Evolutionary conservation across 64 coral and sea anemone genomes (phyloP), one percentile per base, ranked within the genome.

Genomic region (Stylophora pistillata): DNA sequence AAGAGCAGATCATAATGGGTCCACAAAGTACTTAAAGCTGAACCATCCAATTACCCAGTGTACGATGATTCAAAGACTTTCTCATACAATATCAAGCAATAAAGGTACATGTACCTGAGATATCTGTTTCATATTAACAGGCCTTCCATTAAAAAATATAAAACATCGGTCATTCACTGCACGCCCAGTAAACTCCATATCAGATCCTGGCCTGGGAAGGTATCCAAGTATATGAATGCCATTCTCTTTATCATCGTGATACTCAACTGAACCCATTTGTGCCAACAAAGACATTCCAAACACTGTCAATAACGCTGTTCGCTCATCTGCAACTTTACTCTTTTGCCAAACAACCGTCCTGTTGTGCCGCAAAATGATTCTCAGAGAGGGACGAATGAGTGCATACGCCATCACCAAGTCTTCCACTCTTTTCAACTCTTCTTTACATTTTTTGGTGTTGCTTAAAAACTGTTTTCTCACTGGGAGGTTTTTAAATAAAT

Each of bases 361-460:
- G 30, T 99, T 95, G 59, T 99, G 90, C 25, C 84, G 91, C 53
- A 99, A 77, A 32, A 77, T 72, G 75, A 99, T 92, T n/a, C 97
- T 76, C 30, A 95, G 23, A 56, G 84, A 56, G 20, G 97, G 97
- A 11, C 91, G 90, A 58, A 99, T 93, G 52, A 93, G 70, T 0
- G 82, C 93, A 80, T 90, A 99, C 18, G 97, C 94, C 88, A 99
- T 95, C 27, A 99, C 74, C 20, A 99, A 81, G 54, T 95, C 93
- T 30, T 99, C 97, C 62, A 99, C 76, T 87, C 61, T 99, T 26
- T 95, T 99, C 15, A 99, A 85, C 71, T 99, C 97, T n/a, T 99
- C 97, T 76, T 95, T 99, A 56, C 97, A 93, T 78, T 99, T 99
- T 74, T 99, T 99, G 65, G 20, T 79, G 72, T 79, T 95, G 55